phyloP scores from a whole-genome alignment of 2,888 invertebrate genomes.

The Tinea semifulvella region DNA sequence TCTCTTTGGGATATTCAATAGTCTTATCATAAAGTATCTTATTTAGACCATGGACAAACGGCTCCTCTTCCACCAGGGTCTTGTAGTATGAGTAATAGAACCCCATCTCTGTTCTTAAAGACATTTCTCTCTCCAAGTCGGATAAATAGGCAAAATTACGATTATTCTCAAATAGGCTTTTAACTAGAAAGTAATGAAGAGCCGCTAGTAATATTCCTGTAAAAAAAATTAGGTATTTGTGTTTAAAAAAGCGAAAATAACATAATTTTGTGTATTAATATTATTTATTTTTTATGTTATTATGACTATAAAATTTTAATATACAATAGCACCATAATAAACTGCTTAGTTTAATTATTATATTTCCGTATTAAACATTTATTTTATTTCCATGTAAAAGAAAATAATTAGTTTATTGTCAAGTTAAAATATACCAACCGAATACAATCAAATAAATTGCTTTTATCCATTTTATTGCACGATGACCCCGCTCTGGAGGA shows the following conservation, averaged over 20 bases:
- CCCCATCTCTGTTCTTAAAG: conserved; percentile 88
- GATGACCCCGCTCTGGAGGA: too few relatives aligned
- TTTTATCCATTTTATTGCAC: too few relatives aligned
- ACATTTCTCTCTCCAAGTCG: conserved; percentile 84
- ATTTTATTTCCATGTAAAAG: too few relatives aligned
- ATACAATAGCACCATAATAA: too few relatives aligned
- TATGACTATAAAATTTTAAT: too few relatives aligned
- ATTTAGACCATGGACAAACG: conserved; percentile 68
- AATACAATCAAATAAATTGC: too few relatives aligned
- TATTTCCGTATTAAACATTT: too few relatives aligned
- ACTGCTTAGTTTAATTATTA: too few relatives aligned
- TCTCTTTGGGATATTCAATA: conserved; percentile 82
- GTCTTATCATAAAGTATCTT: conserved; percentile 74
- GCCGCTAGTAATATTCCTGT: conserved; percentile 68
- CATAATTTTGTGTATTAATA: too few relatives aligned
- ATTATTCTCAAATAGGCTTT: conserved; percentile 81
- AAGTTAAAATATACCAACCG: too few relatives aligned
- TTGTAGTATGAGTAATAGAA: conserved; percentile 92
- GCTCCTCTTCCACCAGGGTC: conserved; percentile 74
- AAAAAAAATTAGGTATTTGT: conserved; percentile 21
- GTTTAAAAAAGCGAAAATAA: background rate
- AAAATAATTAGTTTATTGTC: too few relatives aligned
- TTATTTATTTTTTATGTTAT: too few relatives aligned
- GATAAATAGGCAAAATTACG: conserved; percentile 86
- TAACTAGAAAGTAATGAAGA: conserved; percentile 73